Percentiles rank a stretch among this genome's conserved stretches.
Evolutionary conservation across 37 sponge, comb jelly and placozoan species (phyloP).

Genomic region (Mnemiopsis leidyi): DNA sequence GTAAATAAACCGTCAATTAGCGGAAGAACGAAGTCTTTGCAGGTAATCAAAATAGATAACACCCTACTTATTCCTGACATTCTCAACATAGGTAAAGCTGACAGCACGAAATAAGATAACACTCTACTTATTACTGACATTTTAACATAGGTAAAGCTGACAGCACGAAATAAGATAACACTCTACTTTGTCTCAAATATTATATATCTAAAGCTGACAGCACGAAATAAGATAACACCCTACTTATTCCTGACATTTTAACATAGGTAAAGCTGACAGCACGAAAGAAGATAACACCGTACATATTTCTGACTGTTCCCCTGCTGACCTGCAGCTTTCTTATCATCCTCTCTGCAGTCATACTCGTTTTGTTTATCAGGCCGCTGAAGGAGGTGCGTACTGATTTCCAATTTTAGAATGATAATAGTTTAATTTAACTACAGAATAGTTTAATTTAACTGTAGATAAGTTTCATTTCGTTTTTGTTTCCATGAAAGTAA

Average conservation of each 20-base stretch:
- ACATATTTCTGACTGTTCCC: not conserved
- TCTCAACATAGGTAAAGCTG: not conserved
- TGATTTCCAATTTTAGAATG: too few species aligned
- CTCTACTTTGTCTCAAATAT: too few species aligned
- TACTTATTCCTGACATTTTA: too few species aligned
- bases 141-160: not conserved
- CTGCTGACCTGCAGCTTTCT: not conserved
- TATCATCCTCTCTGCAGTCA: not conserved
- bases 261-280: not conserved
- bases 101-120: not conserved
- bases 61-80: too few species aligned
- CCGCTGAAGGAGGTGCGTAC: not conserved
- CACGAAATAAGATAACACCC: not conserved
- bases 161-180: not conserved
- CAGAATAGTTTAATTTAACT: too few species aligned
- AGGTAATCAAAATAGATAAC: slow-evolving; percentile 34
- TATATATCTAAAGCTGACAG: not conserved
- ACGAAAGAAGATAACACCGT: not conserved
- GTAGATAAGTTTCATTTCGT: too few species aligned
- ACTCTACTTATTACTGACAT: too few species aligned
- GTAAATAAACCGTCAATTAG: not conserved
- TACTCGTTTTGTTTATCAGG: not conserved
- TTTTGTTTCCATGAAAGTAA: too few species aligned
- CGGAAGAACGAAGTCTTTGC: slow-evolving; percentile 32
- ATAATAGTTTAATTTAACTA: too few species aligned